These are phyloP conservation scores for Petrocephalus zakoni DNA, from an alignment of 2,113 vertebrate species.

Conservation along the genomic window DNA sequence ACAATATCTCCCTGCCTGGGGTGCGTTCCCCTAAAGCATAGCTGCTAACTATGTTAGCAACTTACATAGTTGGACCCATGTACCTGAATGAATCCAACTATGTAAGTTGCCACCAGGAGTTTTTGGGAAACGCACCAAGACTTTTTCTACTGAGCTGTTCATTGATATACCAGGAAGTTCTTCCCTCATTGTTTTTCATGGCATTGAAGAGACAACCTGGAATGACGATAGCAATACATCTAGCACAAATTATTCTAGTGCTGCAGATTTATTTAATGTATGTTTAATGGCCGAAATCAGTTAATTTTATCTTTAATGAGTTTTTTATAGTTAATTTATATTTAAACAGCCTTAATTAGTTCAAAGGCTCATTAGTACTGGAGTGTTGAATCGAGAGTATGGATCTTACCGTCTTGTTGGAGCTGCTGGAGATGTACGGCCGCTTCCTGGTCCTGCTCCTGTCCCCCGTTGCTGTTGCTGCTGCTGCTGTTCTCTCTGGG, in stretches of 20 bases:
- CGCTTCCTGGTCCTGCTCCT: constrained; percentile 26
- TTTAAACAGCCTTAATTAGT: neutral
- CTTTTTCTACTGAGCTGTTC: constrained; percentile 27
- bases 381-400: neutral
- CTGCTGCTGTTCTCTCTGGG: constrained; percentile 15
- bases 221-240: too few species aligned
- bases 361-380: neutral
- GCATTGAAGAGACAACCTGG: constrained; percentile 11
- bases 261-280: neutral
- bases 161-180: constrained; percentile 34
- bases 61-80: too few species aligned
- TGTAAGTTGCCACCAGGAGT: too few species aligned
- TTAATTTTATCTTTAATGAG: too few species aligned
- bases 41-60: too few species aligned
- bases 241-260: neutral
- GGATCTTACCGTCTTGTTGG: constrained; percentile 53
- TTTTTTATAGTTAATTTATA: neutral
- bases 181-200: neutral
- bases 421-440: constrained; percentile 27
- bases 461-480: constrained; percentile 38
- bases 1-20: neutral
- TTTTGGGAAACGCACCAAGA: too few species aligned
- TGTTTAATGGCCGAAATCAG: neutral
- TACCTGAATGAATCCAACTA: too few species aligned
- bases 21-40: too few species aligned